Conservation (phyloP, 2,113 vertebrate genomes). For the Pangasianodon gigas region DNA sequence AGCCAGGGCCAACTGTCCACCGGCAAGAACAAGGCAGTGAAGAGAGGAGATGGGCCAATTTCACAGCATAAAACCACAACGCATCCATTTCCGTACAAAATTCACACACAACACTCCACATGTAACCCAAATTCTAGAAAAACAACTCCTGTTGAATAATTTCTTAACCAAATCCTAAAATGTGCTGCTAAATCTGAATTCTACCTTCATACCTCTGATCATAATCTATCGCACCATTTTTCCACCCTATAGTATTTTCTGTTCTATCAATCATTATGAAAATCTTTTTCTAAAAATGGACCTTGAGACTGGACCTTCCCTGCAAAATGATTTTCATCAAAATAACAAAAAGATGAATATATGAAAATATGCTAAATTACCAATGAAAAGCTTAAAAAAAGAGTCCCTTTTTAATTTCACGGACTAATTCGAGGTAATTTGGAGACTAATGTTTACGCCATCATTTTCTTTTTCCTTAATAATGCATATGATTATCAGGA, state of each 20-base stretch:
- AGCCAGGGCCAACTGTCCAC: slow-evolving; percentile 45
- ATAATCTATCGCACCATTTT: background rate
- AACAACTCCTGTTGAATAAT: background rate
- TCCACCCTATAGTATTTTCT: background rate
- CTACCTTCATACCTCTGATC: background rate
- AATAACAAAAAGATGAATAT: background rate
- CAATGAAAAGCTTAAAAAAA: background rate
- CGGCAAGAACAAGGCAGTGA: slow-evolving; percentile 30
- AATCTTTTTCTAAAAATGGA: background rate
- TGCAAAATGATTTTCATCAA: background rate
- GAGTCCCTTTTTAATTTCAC: slow-evolving; percentile 6
- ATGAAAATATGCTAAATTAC: background rate
- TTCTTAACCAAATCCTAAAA: background rate
- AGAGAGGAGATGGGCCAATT: slow-evolving; percentile 28
- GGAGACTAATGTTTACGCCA: slow-evolving; percentile 52
- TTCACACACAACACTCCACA: background rate
- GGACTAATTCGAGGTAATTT: slow-evolving; percentile 37
- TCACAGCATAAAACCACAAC: slow-evolving; percentile 3
- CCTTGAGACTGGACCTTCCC: too few relatives aligned
- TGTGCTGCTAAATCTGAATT: background rate
- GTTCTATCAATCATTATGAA: background rate
- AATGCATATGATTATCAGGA: slow-evolving; percentile 63
- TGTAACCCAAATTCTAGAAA: background rate
- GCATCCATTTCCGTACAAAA: background rate
- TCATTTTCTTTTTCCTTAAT: slow-evolving; percentile 57